Conservation (phyloP, 2,888 invertebrate genomes). For the Baronia brevicornis region DNA sequence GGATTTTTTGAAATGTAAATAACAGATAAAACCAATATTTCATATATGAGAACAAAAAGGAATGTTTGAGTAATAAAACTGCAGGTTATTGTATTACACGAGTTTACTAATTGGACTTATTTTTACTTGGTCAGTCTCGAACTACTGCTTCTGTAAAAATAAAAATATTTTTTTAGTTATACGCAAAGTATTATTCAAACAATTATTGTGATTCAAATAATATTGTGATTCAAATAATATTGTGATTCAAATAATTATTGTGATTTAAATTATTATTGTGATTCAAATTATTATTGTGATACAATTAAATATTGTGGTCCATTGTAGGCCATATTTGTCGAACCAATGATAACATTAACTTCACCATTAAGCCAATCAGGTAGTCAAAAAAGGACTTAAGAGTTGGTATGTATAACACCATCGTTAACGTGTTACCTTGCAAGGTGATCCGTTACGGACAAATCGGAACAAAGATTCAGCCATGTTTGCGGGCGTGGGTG, state of each 20-base stretch:
- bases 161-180: not conserved
- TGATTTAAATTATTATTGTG: no score
- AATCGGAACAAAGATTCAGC: conserved; percentile 84
- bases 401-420: not conserved
- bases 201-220: not conserved
- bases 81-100: conserved; percentile 12
- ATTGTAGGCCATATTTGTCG: no score
- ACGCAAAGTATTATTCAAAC: not conserved
- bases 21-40: not conserved
- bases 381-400: no score
- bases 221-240: not conserved
- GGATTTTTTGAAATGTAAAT: no score
- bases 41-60: not conserved
- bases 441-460: conserved; percentile 80
- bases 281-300: no score
- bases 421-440: conserved; percentile 33
- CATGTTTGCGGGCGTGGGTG: conserved; percentile 87
- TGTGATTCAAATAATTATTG: not conserved
- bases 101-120: conserved; percentile 2
- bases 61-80: not conserved
- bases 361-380: no score
- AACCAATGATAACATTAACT: no score
- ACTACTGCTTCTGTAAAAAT: conserved; percentile 3
- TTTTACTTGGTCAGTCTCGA: not conserved
- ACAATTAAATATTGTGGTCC: no score